Evolutionary conservation across 2,888 invertebrate genomes (phyloP).

Genomic region (Petrophora chlorosata): DNA sequence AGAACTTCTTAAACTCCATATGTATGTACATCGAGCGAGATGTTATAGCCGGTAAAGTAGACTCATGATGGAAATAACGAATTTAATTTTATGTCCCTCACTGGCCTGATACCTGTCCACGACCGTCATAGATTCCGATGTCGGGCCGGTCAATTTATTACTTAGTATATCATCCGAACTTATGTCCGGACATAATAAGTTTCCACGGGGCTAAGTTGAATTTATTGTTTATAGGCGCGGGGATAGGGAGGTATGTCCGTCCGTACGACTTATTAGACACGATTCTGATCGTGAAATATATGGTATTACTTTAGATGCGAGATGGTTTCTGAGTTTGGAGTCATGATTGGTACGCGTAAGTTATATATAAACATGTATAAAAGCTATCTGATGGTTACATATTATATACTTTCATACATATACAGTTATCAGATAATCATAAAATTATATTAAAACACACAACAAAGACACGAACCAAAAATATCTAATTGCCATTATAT

Average conservation of each 20-base stretch:
- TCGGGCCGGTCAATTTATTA: slow-evolving; percentile 65
- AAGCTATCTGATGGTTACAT: too few relatives aligned
- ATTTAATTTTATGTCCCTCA: slow-evolving; percentile 41
- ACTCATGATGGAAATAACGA: slow-evolving; percentile 31
- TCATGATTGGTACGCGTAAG: too few relatives aligned
- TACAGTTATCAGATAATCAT: too few relatives aligned
- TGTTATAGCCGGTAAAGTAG: slow-evolving; percentile 20
- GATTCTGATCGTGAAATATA: slow-evolving; percentile 16
- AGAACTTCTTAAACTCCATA: slow-evolving; percentile 10
- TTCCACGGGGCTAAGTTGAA: slow-evolving; percentile 41
- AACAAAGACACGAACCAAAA: too few relatives aligned
- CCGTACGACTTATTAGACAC: slow-evolving; percentile 18
- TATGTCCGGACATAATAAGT: slow-evolving; percentile 46
- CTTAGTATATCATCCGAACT: slow-evolving; percentile 64
- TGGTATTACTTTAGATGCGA: slow-evolving; percentile 9
- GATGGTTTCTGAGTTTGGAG: background rate
- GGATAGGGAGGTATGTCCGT: slow-evolving; percentile 19
- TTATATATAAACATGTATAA: too few relatives aligned
- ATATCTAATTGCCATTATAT: too few relatives aligned
- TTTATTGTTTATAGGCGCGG: slow-evolving; percentile 43
- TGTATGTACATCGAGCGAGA: slow-evolving; percentile 7
- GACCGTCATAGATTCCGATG: slow-evolving; percentile 68
- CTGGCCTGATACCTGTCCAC: slow-evolving; percentile 55
- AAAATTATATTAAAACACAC: too few relatives aligned
- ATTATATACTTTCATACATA: too few relatives aligned